A percentile compares a stretch with the other conserved stretches of the same genome.
Conservation (phyloP, 2,888 invertebrate genomes). For the Pyrrhosoma nymphula region DNA sequence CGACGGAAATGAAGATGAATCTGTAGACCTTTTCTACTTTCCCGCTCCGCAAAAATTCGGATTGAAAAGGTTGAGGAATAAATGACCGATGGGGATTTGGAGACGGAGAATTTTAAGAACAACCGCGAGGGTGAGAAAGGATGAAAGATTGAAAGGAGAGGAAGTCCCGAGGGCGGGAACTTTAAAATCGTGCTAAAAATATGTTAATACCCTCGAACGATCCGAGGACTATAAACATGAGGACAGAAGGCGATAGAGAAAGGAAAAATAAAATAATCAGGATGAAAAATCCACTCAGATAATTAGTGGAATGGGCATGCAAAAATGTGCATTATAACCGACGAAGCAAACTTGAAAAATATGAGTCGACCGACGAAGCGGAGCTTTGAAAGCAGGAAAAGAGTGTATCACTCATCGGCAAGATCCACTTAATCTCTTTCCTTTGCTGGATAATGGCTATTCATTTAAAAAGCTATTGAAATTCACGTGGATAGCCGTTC, state of each 20-base stretch:
- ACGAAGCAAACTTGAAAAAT: background rate
- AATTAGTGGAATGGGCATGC: background rate
- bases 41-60: background rate
- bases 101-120: background rate
- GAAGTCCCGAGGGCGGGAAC: background rate
- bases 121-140: background rate
- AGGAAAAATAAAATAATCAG: background rate
- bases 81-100: background rate
- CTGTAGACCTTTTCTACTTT: background rate
- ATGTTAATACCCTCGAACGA: background rate
- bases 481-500: background rate
- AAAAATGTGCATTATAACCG: background rate
- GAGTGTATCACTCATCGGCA: background rate
- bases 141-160: background rate
- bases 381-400: background rate
- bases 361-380: background rate
- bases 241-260: background rate
- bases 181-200: background rate
- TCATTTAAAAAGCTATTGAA: background rate
- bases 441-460: background rate
- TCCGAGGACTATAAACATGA: background rate
- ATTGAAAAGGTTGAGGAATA: background rate
- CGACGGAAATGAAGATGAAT: slow-evolving; percentile 36
- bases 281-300: too few species aligned
- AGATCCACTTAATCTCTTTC: background rate